phyloP scores from a whole-genome alignment of 2,113 vertebrate species.

The Mobula hypostoma region DNA sequence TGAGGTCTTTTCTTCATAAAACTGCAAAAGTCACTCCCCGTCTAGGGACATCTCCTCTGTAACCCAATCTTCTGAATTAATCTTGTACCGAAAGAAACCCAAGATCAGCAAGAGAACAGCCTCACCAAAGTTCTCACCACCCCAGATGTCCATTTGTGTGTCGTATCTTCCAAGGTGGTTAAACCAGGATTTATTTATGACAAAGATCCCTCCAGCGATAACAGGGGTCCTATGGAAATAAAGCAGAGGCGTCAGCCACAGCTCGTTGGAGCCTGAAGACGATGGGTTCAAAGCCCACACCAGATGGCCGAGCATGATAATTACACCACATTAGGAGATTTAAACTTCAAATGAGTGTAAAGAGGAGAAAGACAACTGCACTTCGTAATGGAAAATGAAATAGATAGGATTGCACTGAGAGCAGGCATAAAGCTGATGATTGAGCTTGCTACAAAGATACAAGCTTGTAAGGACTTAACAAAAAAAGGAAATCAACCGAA shows the following conservation, averaged over 20 bases:
- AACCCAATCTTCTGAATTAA: background rate
- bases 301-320: background rate
- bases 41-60: background rate
- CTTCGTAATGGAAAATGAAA: background rate
- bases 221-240: constrained; percentile 79
- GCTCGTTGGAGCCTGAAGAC: background rate
- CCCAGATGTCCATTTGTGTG: constrained; percentile 99
- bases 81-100: background rate
- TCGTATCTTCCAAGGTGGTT: constrained; percentile 96
- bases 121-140: constrained; percentile 98
- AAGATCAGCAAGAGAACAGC: background rate
- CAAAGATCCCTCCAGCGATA: constrained; percentile 95
- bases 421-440: too few species aligned
- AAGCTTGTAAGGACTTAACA: background rate
- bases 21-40: background rate
- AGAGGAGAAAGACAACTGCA: background rate
- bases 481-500: background rate
- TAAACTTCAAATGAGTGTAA: background rate
- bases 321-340: background rate
- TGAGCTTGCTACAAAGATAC: too few species aligned
- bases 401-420: background rate
- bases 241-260: background rate
- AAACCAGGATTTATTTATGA: constrained; percentile 96
- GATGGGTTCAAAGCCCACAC: background rate
- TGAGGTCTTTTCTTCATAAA: background rate